These are phyloP conservation scores for Bradypodion ventrale DNA, from an alignment of 2,797 vertebrate species.

Conservation along the genomic window DNA sequence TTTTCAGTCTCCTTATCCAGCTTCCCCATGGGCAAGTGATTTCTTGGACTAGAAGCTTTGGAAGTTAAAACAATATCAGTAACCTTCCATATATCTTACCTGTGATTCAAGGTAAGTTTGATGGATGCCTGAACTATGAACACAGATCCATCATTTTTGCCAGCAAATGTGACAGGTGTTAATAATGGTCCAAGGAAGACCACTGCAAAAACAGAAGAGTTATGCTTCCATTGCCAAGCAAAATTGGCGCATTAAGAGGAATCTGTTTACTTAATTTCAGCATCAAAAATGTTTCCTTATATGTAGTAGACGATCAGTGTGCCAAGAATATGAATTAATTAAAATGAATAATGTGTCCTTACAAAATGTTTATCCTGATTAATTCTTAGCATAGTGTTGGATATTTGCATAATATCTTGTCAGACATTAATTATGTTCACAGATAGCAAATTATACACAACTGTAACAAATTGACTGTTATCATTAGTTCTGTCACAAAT, in stretches of 20 bases:
- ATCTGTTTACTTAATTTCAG: background rate
- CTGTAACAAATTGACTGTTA: conserved; percentile 56
- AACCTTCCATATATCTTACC: background rate
- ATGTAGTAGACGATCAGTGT: background rate
- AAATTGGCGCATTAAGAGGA: background rate
- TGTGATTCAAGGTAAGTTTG: background rate
- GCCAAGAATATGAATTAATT: conserved; percentile 55
- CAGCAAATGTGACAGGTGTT: background rate
- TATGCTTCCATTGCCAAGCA: background rate
- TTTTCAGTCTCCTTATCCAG: background rate
- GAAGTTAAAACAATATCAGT: background rate
- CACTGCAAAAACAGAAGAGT: background rate
- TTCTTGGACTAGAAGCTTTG: background rate
- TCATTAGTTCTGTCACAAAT: conserved; percentile 63
- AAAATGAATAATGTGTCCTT: conserved; percentile 51
- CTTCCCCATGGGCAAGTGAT: background rate
- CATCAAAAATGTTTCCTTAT: conserved; percentile 7
- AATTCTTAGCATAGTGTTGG: conserved; percentile 48
- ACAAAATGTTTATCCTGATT: conserved; percentile 53
- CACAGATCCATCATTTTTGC: background rate
- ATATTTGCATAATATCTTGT: conserved; percentile 69
- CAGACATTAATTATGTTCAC: conserved; percentile 60
- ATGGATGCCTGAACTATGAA: background rate
- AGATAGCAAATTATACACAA: conserved; percentile 60
- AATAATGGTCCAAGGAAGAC: background rate